These are phyloP conservation scores for Cyprinella venusta DNA, from an alignment of 2,797 vertebrate species.

Conservation along the genomic window DNA sequence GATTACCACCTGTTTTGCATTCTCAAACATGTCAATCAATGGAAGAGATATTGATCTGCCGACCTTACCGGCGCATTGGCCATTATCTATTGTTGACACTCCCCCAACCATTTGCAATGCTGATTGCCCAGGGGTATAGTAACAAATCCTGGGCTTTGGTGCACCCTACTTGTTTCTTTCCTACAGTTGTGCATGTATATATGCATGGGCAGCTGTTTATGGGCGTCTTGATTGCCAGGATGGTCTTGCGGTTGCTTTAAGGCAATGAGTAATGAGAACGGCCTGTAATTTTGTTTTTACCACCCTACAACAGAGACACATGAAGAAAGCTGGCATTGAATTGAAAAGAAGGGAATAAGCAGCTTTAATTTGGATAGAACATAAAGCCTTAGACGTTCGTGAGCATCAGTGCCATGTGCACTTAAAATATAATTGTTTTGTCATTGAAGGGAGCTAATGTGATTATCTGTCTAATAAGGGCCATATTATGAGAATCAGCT, in stretches of 20 bases:
- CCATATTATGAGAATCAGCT: not conserved
- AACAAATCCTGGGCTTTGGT: constrained; percentile 26
- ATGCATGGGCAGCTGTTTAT: constrained; percentile 43
- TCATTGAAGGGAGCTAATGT: not conserved
- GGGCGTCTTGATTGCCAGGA: constrained; percentile 19
- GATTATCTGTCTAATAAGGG: constrained; percentile 10
- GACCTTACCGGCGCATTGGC: constrained; percentile 19
- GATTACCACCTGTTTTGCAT: constrained; percentile 64
- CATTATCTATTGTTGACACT: constrained; percentile 51
- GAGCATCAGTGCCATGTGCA: not conserved
- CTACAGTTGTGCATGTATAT: constrained; percentile 28
- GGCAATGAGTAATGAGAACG: constrained; percentile 24
- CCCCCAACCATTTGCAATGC: constrained; percentile 51
- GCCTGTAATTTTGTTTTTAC: not conserved
- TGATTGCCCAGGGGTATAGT: constrained; percentile 59
- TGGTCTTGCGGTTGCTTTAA: not conserved
- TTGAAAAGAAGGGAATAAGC: constrained; percentile 7
- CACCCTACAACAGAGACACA: not conserved
- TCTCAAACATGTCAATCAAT: constrained; percentile 56
- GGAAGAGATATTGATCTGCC: constrained; percentile 58
- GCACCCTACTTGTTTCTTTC: not conserved
- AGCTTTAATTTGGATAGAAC: not conserved
- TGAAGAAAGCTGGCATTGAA: constrained; percentile 35
- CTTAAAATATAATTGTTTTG: constrained; percentile 8
- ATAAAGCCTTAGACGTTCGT: constrained; percentile 4